Evolutionary conservation across 37 sponge, comb jelly and placozoan genomes (phyloP), one percentile per base, ranked within the genome.

Genomic region (Eunapius fragilis): DNA sequence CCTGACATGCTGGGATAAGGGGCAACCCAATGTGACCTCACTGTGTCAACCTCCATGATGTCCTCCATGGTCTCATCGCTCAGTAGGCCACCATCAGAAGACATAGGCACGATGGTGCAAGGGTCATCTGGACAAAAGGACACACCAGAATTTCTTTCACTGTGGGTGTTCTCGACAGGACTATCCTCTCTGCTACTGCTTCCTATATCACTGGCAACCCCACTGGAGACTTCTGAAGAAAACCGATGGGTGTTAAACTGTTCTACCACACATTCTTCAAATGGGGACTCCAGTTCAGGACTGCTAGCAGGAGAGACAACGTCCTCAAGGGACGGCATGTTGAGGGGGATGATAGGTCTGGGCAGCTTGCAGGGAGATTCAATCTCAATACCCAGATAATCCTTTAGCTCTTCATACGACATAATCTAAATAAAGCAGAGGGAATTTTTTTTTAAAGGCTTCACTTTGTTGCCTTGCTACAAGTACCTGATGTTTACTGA

Each of bases 341-440:
- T 41, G 41, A 41, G 41, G 22, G 58, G 58, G 58, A 58, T 19
- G 14, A 17, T 58, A 58, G 58, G 58, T 58, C 58, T 58, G 58
- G 58, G 58, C 19, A 58, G 58, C 22, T 10, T 17, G 22, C 58
- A 58, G 58, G 58, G 58, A 58, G 58, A 58, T 17, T 58, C 58
- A 58, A 17, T 10, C 22, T 58, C 58, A 58, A 78, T 6, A 37
- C 79, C 79, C 23, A 78, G 28, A 24, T 78, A 49, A 4, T n/a
- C 25, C 28, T 48, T 41, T 3, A 78, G 49, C 49, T 78, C 79
- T 33, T 78, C 45, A 30, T 38, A 49, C 9, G 79, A 78, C 79
- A 78, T 58, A 17, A 58, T 58, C 58, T 58, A 17, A 58, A 58
- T 17, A 58, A 58, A 58, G 22, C 58, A 58, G 22, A 58, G 22